A percentile compares a stretch with the other conserved stretches of the same genome.
These are phyloP conservation scores for Dinocampus coccinellae DNA, from an alignment of 2,888 invertebrate genomes.

Conservation along the genomic window DNA sequence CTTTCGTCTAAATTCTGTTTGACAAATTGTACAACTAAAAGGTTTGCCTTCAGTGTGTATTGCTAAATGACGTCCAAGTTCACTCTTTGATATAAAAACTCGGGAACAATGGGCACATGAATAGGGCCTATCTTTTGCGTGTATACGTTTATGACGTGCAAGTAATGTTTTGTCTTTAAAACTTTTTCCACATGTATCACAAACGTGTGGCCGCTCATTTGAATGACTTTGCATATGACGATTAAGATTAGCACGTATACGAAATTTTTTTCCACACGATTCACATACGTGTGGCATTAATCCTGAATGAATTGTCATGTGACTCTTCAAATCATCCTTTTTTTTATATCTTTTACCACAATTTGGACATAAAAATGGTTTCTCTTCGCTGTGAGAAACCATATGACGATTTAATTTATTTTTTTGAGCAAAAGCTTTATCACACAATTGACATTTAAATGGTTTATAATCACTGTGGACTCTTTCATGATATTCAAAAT, in stretches of 20 bases:
- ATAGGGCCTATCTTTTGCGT: slow-evolving; percentile 67
- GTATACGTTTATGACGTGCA: slow-evolving; percentile 66
- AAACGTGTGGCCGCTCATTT: slow-evolving; percentile 71
- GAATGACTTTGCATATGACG: slow-evolving; percentile 79
- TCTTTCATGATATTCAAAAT: slow-evolving; percentile 80
- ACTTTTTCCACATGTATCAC: slow-evolving; percentile 63
- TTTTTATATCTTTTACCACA: slow-evolving; percentile 76
- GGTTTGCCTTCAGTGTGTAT: slow-evolving; percentile 76
- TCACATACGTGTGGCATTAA: slow-evolving; percentile 75
- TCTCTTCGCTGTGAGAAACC: slow-evolving; percentile 67
- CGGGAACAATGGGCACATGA: slow-evolving; percentile 66
- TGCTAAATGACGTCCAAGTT: slow-evolving; percentile 66
- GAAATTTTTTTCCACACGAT: slow-evolving; percentile 78
- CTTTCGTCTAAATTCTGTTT: slow-evolving; percentile 79
- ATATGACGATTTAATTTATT: slow-evolving; percentile 81
- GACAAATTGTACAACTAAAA: slow-evolving; percentile 80
- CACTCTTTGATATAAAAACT: slow-evolving; percentile 68
- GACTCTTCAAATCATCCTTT: slow-evolving; percentile 74
- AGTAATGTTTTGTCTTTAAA: slow-evolving; percentile 66
- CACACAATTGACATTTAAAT: slow-evolving; percentile 75
- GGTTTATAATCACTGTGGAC: slow-evolving; percentile 76
- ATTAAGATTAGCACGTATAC: slow-evolving; percentile 77
- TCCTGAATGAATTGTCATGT: slow-evolving; percentile 72
- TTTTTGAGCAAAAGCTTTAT: slow-evolving; percentile 78
- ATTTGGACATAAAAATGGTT: slow-evolving; percentile 73